Percentiles rank a stretch among this genome's conserved stretches.
phyloP scores from a whole-genome alignment of 2,888 invertebrate species.

The Melanargia galathea region DNA sequence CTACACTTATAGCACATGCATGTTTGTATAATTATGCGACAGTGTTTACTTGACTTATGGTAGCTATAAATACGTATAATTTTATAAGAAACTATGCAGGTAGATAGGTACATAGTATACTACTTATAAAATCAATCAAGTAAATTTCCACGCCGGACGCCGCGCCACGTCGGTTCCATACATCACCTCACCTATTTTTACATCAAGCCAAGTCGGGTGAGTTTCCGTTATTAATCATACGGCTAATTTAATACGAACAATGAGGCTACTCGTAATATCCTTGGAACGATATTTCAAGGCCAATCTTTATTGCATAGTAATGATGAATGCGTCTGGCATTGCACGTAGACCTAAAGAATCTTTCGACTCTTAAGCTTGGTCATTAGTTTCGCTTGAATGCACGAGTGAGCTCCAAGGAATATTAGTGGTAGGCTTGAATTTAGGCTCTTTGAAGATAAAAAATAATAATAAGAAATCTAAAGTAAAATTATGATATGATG shows the following conservation, averaged over 20 bases:
- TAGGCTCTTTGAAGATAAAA: no score
- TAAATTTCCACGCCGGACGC: conserved; percentile 16
- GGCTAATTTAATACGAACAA: conserved; percentile 69
- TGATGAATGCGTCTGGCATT: conserved; percentile 22
- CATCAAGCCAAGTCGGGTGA: conserved; percentile 42
- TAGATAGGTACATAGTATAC: not conserved
- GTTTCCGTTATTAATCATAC: conserved; percentile 72
- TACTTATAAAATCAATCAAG: conserved; percentile 10
- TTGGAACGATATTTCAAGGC: conserved; percentile 47
- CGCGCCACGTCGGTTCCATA: conserved; percentile 1
- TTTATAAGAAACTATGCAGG: not conserved
- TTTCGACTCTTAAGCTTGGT: not conserved
- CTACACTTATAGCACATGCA: not conserved
- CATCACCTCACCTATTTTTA: conserved; percentile 24
- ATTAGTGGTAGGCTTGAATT: not conserved
- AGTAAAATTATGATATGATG: no score
- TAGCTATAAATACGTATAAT: not conserved
- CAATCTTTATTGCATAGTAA: conserved; percentile 36
- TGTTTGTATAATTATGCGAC: not conserved
- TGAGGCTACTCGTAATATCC: conserved; percentile 47
- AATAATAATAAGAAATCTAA: no score
- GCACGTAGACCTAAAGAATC: conserved; percentile 13
- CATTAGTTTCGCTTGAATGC: not conserved
- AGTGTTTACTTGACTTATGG: not conserved
- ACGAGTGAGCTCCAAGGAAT: not conserved